Conservation (phyloP, 2,113 vertebrate genomes). For the Megaceryle maxima region DNA sequence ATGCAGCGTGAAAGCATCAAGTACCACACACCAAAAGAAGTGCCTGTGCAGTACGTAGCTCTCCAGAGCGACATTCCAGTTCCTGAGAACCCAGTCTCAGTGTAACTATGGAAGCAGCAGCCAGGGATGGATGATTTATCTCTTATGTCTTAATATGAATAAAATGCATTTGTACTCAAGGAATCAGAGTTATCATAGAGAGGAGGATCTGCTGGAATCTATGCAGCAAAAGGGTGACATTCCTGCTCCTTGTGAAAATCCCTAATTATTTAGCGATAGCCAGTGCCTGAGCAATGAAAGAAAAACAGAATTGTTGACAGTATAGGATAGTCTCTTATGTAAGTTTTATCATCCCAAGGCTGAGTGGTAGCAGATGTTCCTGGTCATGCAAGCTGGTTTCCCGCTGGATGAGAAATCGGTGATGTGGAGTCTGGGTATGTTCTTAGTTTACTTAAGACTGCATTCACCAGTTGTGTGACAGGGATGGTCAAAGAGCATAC, state of each 20-base stretch:
- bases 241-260: not conserved
- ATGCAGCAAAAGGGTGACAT: not conserved
- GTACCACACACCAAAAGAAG: not conserved
- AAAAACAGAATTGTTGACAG: not conserved
- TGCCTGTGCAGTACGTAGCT: not conserved
- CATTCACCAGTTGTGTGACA: not conserved
- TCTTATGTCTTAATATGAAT: not conserved
- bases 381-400: not conserved
- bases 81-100: not conserved
- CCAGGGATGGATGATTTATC: not conserved
- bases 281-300: not conserved
- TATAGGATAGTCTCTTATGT: not conserved
- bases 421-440: constrained; percentile 47
- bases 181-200: not conserved
- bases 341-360: not conserved
- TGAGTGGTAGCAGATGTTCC: constrained; percentile 42
- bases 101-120: not conserved
- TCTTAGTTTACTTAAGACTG: constrained; percentile 8
- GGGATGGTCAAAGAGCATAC: not conserved
- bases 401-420: not conserved
- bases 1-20: not conserved
- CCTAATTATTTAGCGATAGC: not conserved
- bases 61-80: not conserved
- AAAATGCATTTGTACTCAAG: not conserved
- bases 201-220: not conserved